Conservation (phyloP, 1,140 invertebrate species). For the Oedothorax gibbosus region DNA sequence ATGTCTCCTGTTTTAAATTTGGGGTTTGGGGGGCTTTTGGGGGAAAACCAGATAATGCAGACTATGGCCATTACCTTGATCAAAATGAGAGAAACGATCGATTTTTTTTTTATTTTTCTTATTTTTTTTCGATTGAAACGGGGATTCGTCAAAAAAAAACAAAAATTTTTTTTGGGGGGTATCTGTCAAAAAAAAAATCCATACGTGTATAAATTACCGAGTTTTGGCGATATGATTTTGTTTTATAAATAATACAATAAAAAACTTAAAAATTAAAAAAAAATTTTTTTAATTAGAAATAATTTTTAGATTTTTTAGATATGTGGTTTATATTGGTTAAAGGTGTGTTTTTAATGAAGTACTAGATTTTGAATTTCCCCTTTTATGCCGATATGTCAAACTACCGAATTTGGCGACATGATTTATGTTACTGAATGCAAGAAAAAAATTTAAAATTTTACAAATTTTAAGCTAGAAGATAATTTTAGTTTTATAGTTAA, state of each 20-base stretch:
- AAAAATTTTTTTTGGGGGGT: slow-evolving; percentile 21
- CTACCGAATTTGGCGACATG: not conserved
- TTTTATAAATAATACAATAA: not conserved
- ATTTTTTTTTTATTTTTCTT: slow-evolving; percentile 41
- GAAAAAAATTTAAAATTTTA: not conserved
- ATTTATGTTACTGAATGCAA: not conserved
- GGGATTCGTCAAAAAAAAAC: slow-evolving; percentile 48
- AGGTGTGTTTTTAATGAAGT: too few species aligned
- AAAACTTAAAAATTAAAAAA: not conserved
- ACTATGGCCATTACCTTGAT: slow-evolving; percentile 43
- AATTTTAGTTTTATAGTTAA: too few species aligned
- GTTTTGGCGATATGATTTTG: not conserved
- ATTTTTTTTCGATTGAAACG: slow-evolving; percentile 28
- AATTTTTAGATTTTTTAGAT: too few species aligned
- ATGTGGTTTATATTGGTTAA: too few species aligned
- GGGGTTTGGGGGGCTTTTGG: slow-evolving; percentile 29
- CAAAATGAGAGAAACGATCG: slow-evolving; percentile 56
- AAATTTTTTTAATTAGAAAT: too few species aligned
- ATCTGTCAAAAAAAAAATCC: slow-evolving; percentile 41
- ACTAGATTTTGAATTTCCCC: too few species aligned
- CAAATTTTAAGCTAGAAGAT: too few species aligned
- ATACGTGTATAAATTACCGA: slow-evolving; percentile 41
- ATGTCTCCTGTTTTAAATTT: slow-evolving; percentile 40
- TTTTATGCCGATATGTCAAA: too few species aligned
- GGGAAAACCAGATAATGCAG: slow-evolving; percentile 28